Conservation (phyloP, 2,888 invertebrate genomes). For the Dryobota labecula region DNA sequence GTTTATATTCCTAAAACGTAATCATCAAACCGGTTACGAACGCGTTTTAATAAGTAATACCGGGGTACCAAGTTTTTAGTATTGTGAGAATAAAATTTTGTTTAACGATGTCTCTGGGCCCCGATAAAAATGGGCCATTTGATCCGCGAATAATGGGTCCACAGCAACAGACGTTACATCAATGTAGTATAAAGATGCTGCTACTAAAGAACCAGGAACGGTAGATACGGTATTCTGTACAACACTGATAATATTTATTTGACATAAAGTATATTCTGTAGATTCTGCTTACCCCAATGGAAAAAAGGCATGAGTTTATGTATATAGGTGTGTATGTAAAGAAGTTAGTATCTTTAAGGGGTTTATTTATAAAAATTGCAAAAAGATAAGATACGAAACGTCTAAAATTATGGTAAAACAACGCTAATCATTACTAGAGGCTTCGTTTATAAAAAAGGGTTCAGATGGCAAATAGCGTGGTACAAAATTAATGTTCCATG, state of each 20-base stretch:
- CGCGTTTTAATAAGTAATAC: conserved; percentile 75
- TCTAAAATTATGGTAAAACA: too few relatives aligned
- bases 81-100: conserved; percentile 80
- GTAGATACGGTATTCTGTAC: conserved; percentile 39
- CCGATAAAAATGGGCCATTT: conserved; percentile 81
- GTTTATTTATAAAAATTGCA: too few relatives aligned
- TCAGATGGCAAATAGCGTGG: too few relatives aligned
- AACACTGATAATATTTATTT: not conserved
- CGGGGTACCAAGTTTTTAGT: conserved; percentile 72
- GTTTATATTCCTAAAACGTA: conserved; percentile 50
- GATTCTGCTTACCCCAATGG: too few relatives aligned
- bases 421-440: too few relatives aligned
- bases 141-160: conserved; percentile 82
- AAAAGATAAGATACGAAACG: too few relatives aligned
- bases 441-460: too few relatives aligned
- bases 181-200: conserved; percentile 77
- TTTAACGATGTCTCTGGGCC: conserved; percentile 79
- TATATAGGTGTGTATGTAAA: too few relatives aligned
- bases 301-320: too few relatives aligned
- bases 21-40: conserved; percentile 62
- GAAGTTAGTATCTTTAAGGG: too few relatives aligned
- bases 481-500: too few relatives aligned
- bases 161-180: conserved; percentile 78
- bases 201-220: conserved; percentile 22
- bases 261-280: too few relatives aligned